A percentile compares a stretch with the other conserved stretches of the same genome.
These are phyloP conservation scores for Neostethus bicornis DNA, from an alignment of 2,797 vertebrate species.

Conservation along the genomic window DNA sequence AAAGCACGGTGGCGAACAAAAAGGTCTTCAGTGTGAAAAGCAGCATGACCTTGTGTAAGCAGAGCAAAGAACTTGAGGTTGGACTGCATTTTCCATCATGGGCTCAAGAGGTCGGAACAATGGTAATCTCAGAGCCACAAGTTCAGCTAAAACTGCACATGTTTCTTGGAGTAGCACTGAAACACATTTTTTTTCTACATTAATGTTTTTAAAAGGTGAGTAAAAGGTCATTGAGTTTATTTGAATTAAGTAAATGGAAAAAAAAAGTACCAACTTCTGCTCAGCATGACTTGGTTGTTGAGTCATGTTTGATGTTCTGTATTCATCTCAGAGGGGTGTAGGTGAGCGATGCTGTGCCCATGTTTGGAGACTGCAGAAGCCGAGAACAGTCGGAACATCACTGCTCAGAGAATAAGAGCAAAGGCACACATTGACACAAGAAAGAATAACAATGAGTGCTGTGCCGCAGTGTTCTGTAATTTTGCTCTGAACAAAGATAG, in stretches of 20 bases:
- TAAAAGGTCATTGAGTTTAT: conserved; percentile 15
- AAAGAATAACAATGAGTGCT: conserved; percentile 72
- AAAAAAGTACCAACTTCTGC: conserved; percentile 17
- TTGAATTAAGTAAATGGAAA: conserved; percentile 35
- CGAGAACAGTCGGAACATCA: conserved; percentile 34
- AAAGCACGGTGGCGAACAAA: conserved; percentile 41
- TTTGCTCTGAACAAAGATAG: conserved; percentile 46
- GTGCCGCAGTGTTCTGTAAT: conserved; percentile 59
- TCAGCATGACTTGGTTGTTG: conserved; percentile 31
- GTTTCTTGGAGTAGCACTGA: neutral
- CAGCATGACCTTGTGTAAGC: conserved; percentile 47
- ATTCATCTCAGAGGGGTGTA: conserved; percentile 36
- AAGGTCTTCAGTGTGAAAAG: conserved; percentile 48
- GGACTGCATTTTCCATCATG: conserved; percentile 10
- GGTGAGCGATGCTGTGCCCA: neutral
- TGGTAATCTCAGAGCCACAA: conserved; percentile 10
- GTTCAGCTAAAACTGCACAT: conserved; percentile 5
- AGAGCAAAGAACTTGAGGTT: conserved; percentile 1
- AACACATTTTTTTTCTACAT: conserved; percentile 6
- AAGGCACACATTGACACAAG: conserved; percentile 62
- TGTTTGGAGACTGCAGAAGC: conserved; percentile 48
- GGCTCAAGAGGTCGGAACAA: neutral
- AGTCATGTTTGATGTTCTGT: conserved; percentile 51
- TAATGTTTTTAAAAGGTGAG: conserved; percentile 22
- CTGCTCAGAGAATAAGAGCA: conserved; percentile 63